Conservation (phyloP, 2,888 invertebrate genomes). For the Leucophenga montana region DNA sequence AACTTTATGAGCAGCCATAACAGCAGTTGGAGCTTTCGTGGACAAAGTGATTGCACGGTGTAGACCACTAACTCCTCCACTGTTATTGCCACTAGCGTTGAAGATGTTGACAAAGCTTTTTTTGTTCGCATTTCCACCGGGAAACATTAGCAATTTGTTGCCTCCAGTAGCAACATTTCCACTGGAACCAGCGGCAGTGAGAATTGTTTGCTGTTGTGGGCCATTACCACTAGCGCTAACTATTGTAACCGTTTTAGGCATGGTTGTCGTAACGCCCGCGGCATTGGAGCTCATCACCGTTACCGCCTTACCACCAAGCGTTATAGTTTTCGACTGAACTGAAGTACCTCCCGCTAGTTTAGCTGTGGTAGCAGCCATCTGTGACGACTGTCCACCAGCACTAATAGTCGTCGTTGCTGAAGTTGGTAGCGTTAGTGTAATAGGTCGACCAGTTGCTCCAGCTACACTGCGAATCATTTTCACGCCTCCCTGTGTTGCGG, state of each 20-base stretch:
- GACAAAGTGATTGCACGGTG: constrained; percentile 63
- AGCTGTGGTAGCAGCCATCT: constrained; percentile 42
- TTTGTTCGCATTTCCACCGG: constrained; percentile 70
- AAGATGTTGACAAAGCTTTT: constrained; percentile 76
- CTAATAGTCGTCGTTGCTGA: constrained; percentile 48
- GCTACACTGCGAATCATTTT: constrained; percentile 74
- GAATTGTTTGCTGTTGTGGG: constrained; percentile 35
- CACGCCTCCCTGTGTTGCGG: constrained; percentile 74
- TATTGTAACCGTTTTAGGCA: constrained; percentile 79
- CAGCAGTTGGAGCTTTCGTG: constrained; percentile 41
- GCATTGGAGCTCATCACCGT: constrained; percentile 77
- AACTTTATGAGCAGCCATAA: constrained; percentile 29
- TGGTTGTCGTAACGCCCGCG: constrained; percentile 71
- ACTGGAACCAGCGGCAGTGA: constrained; percentile 48
- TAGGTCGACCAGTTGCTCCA: constrained; percentile 76
- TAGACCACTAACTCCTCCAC: constrained; percentile 44
- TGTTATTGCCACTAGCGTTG: constrained; percentile 45
- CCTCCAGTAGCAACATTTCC: constrained; percentile 48
- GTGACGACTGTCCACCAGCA: constrained; percentile 39
- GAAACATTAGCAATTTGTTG: constrained; percentile 74
- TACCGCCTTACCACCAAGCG: constrained; percentile 82
- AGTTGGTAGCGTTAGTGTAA: constrained; percentile 79
- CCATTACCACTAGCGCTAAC: constrained; percentile 65
- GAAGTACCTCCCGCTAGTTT: constrained; percentile 45
- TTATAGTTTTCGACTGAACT: constrained; percentile 77